phyloP scores from a whole-genome alignment of 92 coral and sea anemone species.

The Galaxea fascicularis region DNA sequence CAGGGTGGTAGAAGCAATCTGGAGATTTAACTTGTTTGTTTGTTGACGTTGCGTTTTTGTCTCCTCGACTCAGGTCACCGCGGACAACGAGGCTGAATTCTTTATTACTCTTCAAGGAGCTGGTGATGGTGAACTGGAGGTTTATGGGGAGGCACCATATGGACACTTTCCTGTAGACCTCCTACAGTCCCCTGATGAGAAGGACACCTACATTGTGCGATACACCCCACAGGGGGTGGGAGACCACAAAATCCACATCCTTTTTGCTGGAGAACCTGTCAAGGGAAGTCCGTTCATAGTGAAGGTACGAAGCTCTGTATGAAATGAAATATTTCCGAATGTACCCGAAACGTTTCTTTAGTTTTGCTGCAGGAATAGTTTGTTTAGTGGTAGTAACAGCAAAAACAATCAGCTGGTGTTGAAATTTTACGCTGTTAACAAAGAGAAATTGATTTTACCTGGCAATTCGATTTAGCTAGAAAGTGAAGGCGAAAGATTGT shows the following conservation, averaged over 20 bases:
- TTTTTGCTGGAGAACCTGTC: constrained; percentile 81
- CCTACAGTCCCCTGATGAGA: constrained; percentile 76
- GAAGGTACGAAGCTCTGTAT: constrained; percentile 58
- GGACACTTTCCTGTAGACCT: constrained; percentile 90
- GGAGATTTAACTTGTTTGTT: neutral
- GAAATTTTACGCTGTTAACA: too few relatives aligned
- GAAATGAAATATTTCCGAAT: neutral
- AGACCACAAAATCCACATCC: constrained; percentile 87
- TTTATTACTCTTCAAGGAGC: constrained; percentile 90
- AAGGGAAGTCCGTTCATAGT: constrained; percentile 92
- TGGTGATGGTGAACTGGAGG: constrained; percentile 85
- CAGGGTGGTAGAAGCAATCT: neutral
- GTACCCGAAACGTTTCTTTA: neutral
- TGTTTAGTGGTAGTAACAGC: too few relatives aligned
- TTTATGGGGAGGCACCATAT: constrained; percentile 90
- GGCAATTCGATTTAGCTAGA: too few relatives aligned
- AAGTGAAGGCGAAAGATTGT: too few relatives aligned
- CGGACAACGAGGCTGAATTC: constrained; percentile 80
- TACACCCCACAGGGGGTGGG: constrained; percentile 91
- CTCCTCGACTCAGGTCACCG: constrained; percentile 26
- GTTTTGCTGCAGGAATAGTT: too few relatives aligned
- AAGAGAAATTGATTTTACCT: too few relatives aligned
- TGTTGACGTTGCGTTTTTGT: neutral
- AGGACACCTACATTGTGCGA: constrained; percentile 85
- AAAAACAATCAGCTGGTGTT: too few relatives aligned